phyloP scores from a whole-genome alignment of 2,113 vertebrate genomes.

The Rhinogobius similis region DNA sequence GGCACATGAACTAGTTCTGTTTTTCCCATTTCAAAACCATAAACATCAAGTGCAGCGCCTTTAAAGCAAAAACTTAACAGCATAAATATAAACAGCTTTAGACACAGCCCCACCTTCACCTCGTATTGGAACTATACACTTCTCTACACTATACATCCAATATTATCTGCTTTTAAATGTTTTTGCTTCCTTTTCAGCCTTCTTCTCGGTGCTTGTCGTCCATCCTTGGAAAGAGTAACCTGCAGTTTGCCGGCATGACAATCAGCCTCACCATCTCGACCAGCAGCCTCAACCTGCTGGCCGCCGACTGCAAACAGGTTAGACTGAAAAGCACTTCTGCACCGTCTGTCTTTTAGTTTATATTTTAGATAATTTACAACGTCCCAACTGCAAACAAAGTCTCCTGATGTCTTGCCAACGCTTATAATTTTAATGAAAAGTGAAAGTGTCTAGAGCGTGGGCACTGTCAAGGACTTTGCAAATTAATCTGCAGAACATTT shows the following conservation, averaged over 20 bases:
- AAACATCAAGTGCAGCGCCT: no score
- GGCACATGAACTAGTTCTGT: no score
- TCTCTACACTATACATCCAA: no score
- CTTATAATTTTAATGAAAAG: background rate
- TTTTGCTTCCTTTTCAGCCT: constrained; percentile 78
- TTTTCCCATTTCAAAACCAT: no score
- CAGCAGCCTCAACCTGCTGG: constrained; percentile 98
- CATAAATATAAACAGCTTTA: no score
- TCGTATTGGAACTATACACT: no score
- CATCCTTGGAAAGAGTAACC: constrained; percentile 96
- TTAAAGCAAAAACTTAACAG: no score
- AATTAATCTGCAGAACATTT: background rate
- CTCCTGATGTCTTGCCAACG: background rate
- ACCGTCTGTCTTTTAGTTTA: background rate
- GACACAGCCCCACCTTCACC: no score
- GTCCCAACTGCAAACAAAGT: background rate
- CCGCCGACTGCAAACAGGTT: constrained; percentile 97
- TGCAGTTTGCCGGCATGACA: constrained; percentile 97
- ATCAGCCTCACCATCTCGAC: constrained; percentile 98
- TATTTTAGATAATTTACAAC: no score
- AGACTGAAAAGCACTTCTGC: constrained; percentile 29
- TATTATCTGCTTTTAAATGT: no score
- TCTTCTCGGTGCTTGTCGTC: constrained; percentile 87
- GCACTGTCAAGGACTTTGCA: background rate
- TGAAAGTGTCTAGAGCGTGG: background rate